phyloP scores from a whole-genome alignment of 1,140 invertebrate species.

The Diachasmimorpha longicaudata region DNA sequence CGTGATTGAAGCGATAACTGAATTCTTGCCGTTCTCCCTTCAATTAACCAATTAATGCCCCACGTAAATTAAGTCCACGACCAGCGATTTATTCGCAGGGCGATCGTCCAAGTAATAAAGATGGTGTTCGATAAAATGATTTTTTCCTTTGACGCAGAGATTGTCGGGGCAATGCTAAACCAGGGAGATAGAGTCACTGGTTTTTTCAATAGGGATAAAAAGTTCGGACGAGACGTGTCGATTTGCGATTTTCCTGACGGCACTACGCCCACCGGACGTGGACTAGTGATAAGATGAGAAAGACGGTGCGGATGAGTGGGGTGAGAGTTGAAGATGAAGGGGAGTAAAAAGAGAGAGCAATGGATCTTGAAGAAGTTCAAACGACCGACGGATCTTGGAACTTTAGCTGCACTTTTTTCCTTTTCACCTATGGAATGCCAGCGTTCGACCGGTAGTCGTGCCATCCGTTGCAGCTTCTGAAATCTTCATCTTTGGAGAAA shows the following conservation, averaged over 20 bases:
- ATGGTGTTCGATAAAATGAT: background rate
- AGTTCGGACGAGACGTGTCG: slow-evolving; percentile 14
- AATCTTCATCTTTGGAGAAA: slow-evolving; percentile 14
- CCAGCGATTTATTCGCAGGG: background rate
- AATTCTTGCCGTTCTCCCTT: background rate
- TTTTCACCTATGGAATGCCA: background rate
- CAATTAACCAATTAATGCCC: background rate
- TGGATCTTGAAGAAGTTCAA: slow-evolving; percentile 17
- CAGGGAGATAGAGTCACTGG: background rate
- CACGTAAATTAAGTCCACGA: background rate
- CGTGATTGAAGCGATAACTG: background rate
- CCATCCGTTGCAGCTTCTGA: background rate
- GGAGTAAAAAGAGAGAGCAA: slow-evolving; percentile 7
- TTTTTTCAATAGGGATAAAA: background rate
- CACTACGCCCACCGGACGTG: background rate
- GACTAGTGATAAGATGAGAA: background rate
- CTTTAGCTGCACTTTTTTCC: background rate
- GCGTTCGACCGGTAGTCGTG: background rate
- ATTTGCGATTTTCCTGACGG: slow-evolving; percentile 15
- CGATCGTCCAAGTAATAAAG: background rate
- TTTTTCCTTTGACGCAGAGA: background rate
- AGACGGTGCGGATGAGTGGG: background rate
- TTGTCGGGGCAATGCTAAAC: background rate
- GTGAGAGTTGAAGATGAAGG: background rate
- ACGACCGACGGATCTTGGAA: background rate